Evolutionary conservation across 2,113 vertebrate genomes (phyloP).

Genomic region (Uria aalge): DNA sequence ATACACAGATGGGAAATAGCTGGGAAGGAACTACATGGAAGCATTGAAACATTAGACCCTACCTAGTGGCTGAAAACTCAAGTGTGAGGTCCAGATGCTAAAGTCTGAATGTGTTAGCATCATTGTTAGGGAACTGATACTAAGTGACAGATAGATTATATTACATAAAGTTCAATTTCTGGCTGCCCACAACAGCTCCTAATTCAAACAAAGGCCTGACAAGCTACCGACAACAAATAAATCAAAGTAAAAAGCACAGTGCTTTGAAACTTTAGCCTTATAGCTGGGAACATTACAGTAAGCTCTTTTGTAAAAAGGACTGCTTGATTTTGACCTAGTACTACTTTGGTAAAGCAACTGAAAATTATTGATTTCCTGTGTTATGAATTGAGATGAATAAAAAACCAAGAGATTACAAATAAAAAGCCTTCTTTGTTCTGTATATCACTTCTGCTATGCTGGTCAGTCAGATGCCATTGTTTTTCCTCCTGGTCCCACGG

Average conservation of each 20-base stretch:
- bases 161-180: constrained; percentile 40
- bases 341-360: not conserved
- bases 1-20: constrained; percentile 73
- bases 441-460: not conserved
- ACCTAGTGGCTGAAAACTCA: constrained; percentile 27
- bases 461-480: not conserved
- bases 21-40: constrained; percentile 51
- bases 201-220: constrained; percentile 39
- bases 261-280: constrained; percentile 45
- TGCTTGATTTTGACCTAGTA: not conserved
- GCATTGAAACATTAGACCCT: constrained; percentile 40
- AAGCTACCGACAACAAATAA: constrained; percentile 51
- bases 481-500: not conserved
- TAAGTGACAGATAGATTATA: constrained; percentile 57
- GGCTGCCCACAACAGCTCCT: not conserved
- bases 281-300: not conserved
- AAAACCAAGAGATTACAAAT: not conserved
- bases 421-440: constrained; percentile 33
- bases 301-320: not conserved
- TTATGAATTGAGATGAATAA: constrained; percentile 12
- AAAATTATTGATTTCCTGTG: constrained; percentile 45
- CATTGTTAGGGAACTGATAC: constrained; percentile 18
- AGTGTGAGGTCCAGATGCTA: constrained; percentile 59
- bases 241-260: constrained; percentile 6
- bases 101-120: constrained; percentile 53